These are phyloP conservation scores for Rhea pennata DNA, from an alignment of 2,113 vertebrate species.

Conservation along the genomic window DNA sequence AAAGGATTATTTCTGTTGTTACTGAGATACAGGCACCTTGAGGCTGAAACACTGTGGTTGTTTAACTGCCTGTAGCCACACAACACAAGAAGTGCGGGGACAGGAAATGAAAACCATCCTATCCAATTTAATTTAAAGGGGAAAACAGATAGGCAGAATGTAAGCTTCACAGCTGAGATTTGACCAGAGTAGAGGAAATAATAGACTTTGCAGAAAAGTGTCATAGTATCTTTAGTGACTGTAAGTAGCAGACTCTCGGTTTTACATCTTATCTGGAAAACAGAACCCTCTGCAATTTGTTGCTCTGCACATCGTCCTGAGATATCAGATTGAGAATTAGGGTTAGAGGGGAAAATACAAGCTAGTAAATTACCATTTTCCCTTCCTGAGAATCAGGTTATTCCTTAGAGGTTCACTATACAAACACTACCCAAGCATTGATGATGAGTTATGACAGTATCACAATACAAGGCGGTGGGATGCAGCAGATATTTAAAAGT, in stretches of 20 bases:
- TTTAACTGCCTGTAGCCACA: conserved; percentile 30
- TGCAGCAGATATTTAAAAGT: conserved; percentile 8
- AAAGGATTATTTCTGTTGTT: conserved; percentile 50
- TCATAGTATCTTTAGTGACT: not conserved
- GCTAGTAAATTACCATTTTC: not conserved
- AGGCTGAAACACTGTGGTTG: conserved; percentile 15
- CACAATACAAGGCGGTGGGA: not conserved
- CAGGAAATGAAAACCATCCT: conserved; percentile 61
- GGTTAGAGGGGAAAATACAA: not conserved
- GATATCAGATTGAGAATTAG: not conserved
- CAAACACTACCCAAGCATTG: not conserved
- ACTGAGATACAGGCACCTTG: conserved; percentile 1
- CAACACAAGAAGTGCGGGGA: conserved; percentile 10
- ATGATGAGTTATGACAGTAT: not conserved
- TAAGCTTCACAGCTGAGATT: conserved; percentile 39
- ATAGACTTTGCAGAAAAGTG: not conserved
- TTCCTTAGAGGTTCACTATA: not conserved
- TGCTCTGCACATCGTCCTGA: not conserved
- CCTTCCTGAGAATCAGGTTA: not conserved
- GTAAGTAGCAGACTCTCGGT: not conserved
- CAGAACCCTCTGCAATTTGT: not conserved
- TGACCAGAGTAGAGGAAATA: conserved; percentile 9
- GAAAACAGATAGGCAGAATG: conserved; percentile 5
- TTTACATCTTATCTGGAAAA: conserved; percentile 23
- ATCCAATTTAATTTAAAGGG: conserved; percentile 55